Percentiles rank a stretch among this genome's conserved stretches.
These are phyloP conservation scores for Palythoa grandiflora DNA, from an alignment of 92 coral and sea anemone species.

Conservation along the genomic window DNA sequence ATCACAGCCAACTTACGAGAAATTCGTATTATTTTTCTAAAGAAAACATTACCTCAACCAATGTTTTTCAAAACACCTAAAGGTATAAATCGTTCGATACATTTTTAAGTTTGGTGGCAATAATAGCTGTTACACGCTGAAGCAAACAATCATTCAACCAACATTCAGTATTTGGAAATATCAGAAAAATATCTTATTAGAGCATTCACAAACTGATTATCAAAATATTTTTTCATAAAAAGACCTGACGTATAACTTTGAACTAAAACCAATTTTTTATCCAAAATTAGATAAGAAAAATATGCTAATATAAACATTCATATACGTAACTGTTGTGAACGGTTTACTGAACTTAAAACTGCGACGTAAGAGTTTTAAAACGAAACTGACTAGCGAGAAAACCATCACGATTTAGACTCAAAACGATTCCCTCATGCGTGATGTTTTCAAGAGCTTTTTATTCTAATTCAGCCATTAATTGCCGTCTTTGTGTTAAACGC, in stretches of 20 bases:
- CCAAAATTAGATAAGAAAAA: background rate
- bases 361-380: background rate
- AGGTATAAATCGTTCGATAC: background rate
- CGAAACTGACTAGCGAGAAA: background rate
- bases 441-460: background rate
- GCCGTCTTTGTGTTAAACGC: background rate
- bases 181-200: background rate
- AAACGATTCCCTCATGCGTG: background rate
- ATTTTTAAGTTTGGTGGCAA: background rate
- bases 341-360: background rate
- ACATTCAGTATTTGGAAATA: background rate
- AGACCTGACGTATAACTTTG: background rate
- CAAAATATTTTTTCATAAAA: background rate
- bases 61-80: background rate
- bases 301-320: background rate
- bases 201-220: background rate
- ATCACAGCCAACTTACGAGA: background rate
- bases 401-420: background rate
- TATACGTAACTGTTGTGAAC: background rate
- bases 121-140: background rate
- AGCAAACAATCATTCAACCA: background rate
- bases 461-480: background rate
- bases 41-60: background rate
- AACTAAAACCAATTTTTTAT: background rate
- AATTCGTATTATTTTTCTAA: background rate